These are phyloP conservation scores for Cygnus atratus DNA, from an alignment of 2,113 vertebrate species.

Conservation along the genomic window DNA sequence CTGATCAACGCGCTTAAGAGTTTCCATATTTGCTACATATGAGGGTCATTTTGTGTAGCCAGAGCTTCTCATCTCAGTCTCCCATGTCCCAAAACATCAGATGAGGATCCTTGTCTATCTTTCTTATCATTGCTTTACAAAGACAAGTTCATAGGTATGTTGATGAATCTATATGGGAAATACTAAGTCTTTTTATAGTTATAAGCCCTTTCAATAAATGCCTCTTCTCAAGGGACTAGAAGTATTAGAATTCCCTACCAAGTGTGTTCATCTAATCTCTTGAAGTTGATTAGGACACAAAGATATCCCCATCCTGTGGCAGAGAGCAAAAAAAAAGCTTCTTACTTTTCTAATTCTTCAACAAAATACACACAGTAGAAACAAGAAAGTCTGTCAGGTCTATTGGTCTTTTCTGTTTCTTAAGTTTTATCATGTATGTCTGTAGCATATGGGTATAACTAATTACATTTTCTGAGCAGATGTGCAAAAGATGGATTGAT, in stretches of 20 bases:
- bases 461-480: conserved; percentile 61
- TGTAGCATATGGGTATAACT: conserved; percentile 59
- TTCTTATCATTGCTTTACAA: neutral
- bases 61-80: neutral
- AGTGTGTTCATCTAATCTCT: neutral
- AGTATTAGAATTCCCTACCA: neutral
- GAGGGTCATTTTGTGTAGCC: neutral
- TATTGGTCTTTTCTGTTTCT: conserved; percentile 20
- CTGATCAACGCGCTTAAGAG: neutral
- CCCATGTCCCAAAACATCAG: neutral
- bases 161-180: neutral
- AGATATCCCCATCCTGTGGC: neutral
- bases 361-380: neutral
- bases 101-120: neutral
- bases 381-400: neutral
- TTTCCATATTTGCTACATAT: neutral
- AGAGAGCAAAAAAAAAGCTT: conserved; percentile 32
- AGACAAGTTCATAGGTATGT: neutral
- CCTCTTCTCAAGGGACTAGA: neutral
- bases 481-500: conserved; percentile 61
- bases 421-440: conserved; percentile 34
- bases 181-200: neutral
- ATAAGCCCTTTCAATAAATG: neutral
- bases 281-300: neutral
- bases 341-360: neutral